Base-by-base conservation (phyloP, 2,888 invertebrate species). In the Crematogaster levior region DNA sequence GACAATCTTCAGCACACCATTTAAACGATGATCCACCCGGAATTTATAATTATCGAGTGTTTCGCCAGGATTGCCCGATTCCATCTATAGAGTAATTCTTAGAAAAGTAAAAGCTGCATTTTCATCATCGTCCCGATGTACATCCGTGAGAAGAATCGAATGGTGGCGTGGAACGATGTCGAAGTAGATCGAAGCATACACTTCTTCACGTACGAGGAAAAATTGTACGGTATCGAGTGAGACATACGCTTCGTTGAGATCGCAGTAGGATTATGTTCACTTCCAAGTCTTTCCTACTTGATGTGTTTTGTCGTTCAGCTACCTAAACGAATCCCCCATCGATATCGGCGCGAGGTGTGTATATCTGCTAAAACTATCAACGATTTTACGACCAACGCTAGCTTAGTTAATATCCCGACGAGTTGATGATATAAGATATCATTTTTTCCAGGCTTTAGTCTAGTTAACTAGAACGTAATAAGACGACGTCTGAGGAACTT, bases 251-350 rank as follows among this genome's bases (percentile, higher is more conserved):
- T 90, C 86, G 88, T 91, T 89, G 84, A 82, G 73, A 86, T 88
- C 84, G 81, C 86, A 81, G 79, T 88, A 87, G 83, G 77, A 84
- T 88, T 83, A 84, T 72, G 77, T 90, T 90, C 85, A 79, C 83
- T 86, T 86, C 72, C 84, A 86, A 84, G 66, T 56, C 80, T 84
- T 89, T 87, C 83, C 88, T 82, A 81, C 84, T 91, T 86, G 83
- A 89, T 90, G 90, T 90, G 90, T 90, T 92, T 91, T 85, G 86
- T 91, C 85, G 86, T 91, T 90, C 88, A 88, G 85, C 89, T 90
- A 85, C 86, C 83, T 85, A 87, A 85, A 83, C 37, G 56, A 34
- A 73, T 86, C 83, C 85, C 83, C 85, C 83, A 85, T 87, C 82
- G 73, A 75, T 86, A 56, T 81, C 81, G 46, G 83, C 81, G 81